These are phyloP conservation scores for Nomada flava DNA, from an alignment of 2,888 invertebrate species.

Conservation along the genomic window DNA sequence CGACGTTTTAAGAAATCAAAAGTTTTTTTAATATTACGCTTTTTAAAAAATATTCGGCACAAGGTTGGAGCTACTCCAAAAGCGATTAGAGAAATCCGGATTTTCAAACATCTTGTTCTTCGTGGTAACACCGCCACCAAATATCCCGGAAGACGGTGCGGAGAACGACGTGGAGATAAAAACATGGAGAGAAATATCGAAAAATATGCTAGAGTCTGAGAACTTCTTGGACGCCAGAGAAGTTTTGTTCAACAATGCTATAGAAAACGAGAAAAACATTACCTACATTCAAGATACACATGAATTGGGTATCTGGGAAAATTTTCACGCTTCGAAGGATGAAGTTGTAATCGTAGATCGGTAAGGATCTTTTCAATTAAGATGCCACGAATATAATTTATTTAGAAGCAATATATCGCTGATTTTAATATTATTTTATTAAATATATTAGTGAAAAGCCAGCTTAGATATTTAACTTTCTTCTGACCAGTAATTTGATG, in stretches of 20 bases:
- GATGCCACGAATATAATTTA: background rate
- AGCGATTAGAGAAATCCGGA: slow-evolving; percentile 73
- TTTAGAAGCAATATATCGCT: background rate
- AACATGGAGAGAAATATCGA: slow-evolving; percentile 73
- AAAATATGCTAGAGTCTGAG: slow-evolving; percentile 60
- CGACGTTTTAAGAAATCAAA: too few species aligned
- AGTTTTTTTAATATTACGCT: too few species aligned
- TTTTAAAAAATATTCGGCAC: background rate
- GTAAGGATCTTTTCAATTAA: slow-evolving; percentile 52
- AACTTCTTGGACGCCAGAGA: slow-evolving; percentile 52
- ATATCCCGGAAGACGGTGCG: slow-evolving; percentile 45
- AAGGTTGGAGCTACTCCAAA: slow-evolving; percentile 76
- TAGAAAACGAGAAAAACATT: slow-evolving; percentile 63
- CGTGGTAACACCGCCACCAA: slow-evolving; percentile 66
- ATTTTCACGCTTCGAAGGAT: slow-evolving; percentile 74
- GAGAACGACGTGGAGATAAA: slow-evolving; percentile 69
- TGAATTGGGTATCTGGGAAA: slow-evolving; percentile 73
- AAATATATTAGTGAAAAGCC: too few species aligned
- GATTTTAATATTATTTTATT: too few species aligned
- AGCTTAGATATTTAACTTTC: too few species aligned
- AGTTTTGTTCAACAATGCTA: slow-evolving; percentile 56
- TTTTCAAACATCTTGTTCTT: slow-evolving; percentile 75
- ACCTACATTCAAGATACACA: slow-evolving; percentile 72
- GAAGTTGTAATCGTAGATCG: slow-evolving; percentile 78
- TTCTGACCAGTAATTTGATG: too few species aligned